Evolutionary conservation across 2,797 vertebrate species (phyloP), one percentile per base, ranked within the genome.

Genomic region (Enteromius argenteus): DNA sequence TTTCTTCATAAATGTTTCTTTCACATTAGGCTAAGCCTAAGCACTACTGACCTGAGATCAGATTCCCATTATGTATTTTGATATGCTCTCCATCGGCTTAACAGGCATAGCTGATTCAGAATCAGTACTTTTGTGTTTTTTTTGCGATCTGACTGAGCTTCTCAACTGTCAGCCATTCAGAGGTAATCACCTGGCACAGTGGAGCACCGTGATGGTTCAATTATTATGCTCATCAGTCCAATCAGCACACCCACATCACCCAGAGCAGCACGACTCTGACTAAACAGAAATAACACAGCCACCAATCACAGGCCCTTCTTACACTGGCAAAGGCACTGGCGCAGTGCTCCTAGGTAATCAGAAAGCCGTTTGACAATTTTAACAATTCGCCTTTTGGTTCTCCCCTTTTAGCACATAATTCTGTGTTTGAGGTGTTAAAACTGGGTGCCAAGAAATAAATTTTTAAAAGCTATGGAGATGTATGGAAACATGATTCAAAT

Each of bases 181-280:
- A 84, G 80, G 87, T 91, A 94, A 93, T 93, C 92, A 92, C 86
- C 89, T 91, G 71, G 89, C 85, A 37, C 83, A 81, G 87, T 79
- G 85, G 86, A 90, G 87, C 84, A 81, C 89, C 88, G 91, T 94
- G 93, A 95, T 93, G 94, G 93, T 94, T 94, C 92, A 92, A 92
- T 95, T 94, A 93, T 95, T 91, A 94, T 94, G 91, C 91, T 94
- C 94, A 95, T 95, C 89, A 90, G 92, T 84, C 91, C 92, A 94
- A 94, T 95, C 94, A 94, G 91, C 88, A 82, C 83, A 71, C 62
- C 79, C 86, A 85, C 80, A 81, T 87, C 85, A 87, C 81, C 86
- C 83, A 85, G 82, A 72, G 73, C 85, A 56, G 81, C 62, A 76
- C 32, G 62, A 39, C 74, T 69, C 81, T 79, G 69, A 77, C 91